These are phyloP conservation scores for Fragum whitleyi DNA, from an alignment of 2,888 invertebrate genomes.

Conservation along the genomic window DNA sequence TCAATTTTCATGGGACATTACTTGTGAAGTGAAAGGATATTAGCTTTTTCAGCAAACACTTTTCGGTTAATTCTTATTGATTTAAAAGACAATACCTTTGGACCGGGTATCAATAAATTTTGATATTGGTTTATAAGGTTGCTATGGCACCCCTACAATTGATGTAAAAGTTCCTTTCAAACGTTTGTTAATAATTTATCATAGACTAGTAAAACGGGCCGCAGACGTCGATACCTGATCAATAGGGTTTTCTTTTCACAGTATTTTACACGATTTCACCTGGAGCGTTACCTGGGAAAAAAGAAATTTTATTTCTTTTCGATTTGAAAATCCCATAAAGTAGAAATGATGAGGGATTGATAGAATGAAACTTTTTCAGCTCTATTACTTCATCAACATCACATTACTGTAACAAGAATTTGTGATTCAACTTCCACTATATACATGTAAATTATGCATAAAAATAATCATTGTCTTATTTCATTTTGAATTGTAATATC, in stretches of 20 bases:
- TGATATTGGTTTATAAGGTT: slow-evolving; percentile 59
- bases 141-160: slow-evolving; percentile 59
- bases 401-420: too few relatives aligned
- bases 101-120: slow-evolving; percentile 57
- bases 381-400: too few relatives aligned
- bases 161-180: slow-evolving; percentile 58
- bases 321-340: not conserved
- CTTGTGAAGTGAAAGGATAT: slow-evolving; percentile 20
- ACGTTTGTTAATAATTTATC: slow-evolving; percentile 63
- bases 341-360: too few relatives aligned
- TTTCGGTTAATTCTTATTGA: slow-evolving; percentile 27
- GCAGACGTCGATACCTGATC: slow-evolving; percentile 32
- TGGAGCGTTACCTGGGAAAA: slow-evolving; percentile 15
- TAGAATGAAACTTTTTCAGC: too few relatives aligned
- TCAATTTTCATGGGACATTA: slow-evolving; percentile 18
- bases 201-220: slow-evolving; percentile 27
- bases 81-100: slow-evolving; percentile 26
- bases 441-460: too few relatives aligned
- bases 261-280: slow-evolving; percentile 27
- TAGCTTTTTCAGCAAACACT: slow-evolving; percentile 11
- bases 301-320: not conserved
- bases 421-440: too few relatives aligned
- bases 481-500: too few relatives aligned
- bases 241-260: slow-evolving; percentile 28
- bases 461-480: too few relatives aligned